Evolutionary conservation across 2,113 vertebrate genomes (phyloP).

Genomic region (Lycocorax pyrrhopterus): DNA sequence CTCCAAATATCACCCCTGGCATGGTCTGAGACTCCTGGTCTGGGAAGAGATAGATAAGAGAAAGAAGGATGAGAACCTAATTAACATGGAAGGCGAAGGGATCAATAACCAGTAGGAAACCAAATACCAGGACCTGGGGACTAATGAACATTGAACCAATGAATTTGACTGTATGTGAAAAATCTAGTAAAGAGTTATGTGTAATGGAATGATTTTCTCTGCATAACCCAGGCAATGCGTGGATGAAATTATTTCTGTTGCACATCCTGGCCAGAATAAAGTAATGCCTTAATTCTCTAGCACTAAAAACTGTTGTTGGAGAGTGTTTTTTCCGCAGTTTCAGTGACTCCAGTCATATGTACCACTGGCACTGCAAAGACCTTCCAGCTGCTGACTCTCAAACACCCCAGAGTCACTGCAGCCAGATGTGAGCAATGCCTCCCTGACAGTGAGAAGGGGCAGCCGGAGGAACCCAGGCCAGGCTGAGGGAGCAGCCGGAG

Average conservation of each 20-base stretch:
- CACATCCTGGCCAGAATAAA: not conserved
- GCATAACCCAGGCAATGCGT: not conserved
- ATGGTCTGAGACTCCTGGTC: not conserved
- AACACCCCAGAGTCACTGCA: not conserved
- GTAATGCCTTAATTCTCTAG: not conserved
- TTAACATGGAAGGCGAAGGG: not conserved
- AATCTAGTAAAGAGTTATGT: not conserved
- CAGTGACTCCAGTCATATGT: fast-evolving
- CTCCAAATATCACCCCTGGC: not conserved
- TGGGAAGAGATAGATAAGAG: not conserved
- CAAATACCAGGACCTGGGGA: not conserved
- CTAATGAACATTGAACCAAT: not conserved
- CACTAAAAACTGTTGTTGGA: not conserved
- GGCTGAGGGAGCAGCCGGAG: not conserved
- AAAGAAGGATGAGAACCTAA: not conserved
- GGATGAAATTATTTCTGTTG: not conserved
- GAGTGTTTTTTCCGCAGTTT: not conserved
- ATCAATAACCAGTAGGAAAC: not conserved
- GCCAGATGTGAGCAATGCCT: not conserved
- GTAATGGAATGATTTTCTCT: not conserved
- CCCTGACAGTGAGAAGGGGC: not conserved
- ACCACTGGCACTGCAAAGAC: not conserved
- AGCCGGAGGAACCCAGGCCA: fast-evolving
- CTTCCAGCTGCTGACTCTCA: not conserved
- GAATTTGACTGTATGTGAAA: not conserved